phyloP scores from a whole-genome alignment of 2,797 vertebrate genomes.

The Pangasius djambal region DNA sequence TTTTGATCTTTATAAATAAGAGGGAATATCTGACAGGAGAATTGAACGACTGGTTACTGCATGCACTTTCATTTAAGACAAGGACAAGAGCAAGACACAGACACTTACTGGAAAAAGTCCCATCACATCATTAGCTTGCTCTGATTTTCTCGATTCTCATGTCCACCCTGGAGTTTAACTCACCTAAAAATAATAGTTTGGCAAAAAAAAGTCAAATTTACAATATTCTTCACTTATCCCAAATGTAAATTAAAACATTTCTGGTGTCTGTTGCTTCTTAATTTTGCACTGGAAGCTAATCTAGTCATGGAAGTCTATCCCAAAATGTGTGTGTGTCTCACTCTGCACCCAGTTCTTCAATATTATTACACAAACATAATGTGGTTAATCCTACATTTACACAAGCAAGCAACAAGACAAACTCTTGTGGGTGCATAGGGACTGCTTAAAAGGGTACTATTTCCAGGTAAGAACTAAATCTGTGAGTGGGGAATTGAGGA shows the following conservation, averaged over 20 bases:
- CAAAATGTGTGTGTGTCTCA: neutral
- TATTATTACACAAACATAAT: neutral
- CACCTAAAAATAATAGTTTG: neutral
- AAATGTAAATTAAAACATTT: neutral
- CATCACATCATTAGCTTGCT: neutral
- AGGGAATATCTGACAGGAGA: constrained; percentile 1
- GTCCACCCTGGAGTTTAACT: neutral
- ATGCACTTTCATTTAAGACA: neutral
- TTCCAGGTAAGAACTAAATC: no score
- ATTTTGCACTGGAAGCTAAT: neutral
- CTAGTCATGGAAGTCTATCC: neutral
- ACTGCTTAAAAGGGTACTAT: no score
- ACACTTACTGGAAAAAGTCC: neutral
- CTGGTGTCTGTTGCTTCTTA: neutral
- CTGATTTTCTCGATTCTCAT: neutral
- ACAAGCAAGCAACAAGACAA: no score
- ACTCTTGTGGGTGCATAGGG: no score
- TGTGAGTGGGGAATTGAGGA: no score
- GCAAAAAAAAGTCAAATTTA: neutral
- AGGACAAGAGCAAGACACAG: neutral
- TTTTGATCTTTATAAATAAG: constrained; percentile 28
- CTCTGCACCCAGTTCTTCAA: neutral
- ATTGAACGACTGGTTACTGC: neutral
- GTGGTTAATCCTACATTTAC: no score
- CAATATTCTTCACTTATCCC: neutral